phyloP scores from a whole-genome alignment of 1,140 invertebrate species.

The Pachyrhynchus sulphureomaculatus region DNA sequence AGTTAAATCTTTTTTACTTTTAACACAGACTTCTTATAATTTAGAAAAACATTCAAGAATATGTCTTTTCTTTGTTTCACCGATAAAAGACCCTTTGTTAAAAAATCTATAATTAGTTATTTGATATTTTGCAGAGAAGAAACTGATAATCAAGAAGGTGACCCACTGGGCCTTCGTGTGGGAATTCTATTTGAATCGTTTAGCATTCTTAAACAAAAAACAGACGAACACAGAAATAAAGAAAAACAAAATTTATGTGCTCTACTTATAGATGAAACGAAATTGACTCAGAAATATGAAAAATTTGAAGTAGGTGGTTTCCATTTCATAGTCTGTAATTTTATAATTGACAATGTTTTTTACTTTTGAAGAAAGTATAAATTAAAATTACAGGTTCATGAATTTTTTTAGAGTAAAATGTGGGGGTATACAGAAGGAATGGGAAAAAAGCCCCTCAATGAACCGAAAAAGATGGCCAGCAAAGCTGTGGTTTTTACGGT shows the following conservation, averaged over 20 bases:
- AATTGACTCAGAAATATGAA: conserved; percentile 6
- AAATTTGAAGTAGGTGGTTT: neutral
- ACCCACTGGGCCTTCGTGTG: neutral
- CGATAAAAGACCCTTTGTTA: too few species aligned
- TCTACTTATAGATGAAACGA: conserved; percentile 7
- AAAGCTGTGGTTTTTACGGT: conserved; percentile 23
- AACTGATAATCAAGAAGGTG: neutral
- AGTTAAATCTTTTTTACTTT: too few species aligned
- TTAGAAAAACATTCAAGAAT: too few species aligned
- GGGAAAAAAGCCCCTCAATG: neutral
- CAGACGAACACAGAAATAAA: neutral
- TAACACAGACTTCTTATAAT: too few species aligned
- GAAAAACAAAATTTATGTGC: neutral
- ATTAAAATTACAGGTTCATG: too few species aligned
- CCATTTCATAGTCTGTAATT: too few species aligned
- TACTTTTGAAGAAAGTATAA: too few species aligned
- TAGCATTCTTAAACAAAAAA: neutral
- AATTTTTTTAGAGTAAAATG: conserved; percentile 11
- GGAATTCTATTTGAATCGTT: neutral
- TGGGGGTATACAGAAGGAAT: conserved; percentile 15
- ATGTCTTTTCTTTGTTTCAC: too few species aligned
- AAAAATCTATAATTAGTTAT: too few species aligned
- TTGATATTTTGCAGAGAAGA: too few species aligned
- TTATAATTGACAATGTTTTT: too few species aligned
- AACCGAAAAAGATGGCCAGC: conserved; percentile 9